A percentile compares a stretch with the other conserved stretches of the same genome.
Conservation (phyloP, 2,888 invertebrate genomes). For the Aporophyla lueneburgensis region DNA sequence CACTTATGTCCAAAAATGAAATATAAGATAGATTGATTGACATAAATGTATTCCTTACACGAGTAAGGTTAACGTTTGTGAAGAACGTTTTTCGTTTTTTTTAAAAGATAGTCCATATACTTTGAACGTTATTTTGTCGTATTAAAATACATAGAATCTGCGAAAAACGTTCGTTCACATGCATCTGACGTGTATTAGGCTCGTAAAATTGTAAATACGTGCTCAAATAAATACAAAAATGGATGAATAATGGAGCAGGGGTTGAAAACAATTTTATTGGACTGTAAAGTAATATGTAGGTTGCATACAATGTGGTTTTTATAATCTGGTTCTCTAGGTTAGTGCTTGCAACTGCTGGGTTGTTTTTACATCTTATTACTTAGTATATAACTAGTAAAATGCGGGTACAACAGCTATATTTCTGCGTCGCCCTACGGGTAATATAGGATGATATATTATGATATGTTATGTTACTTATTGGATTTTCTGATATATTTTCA, state of each 20-base stretch:
- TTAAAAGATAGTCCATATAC: slow-evolving; percentile 6
- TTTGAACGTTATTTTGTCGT: slow-evolving; percentile 14
- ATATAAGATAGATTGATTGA: not conserved
- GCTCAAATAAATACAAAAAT: slow-evolving; percentile 41
- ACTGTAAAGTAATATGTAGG: slow-evolving; percentile 16
- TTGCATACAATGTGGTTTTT: slow-evolving; percentile 24
- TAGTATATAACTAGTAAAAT: no score
- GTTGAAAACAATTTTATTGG: slow-evolving; percentile 27
- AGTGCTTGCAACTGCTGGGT: not conserved
- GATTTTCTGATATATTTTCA: not conserved
- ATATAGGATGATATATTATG: no score
- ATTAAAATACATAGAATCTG: slow-evolving; percentile 25
- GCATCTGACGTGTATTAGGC: slow-evolving; percentile 36
- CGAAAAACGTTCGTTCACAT: slow-evolving; percentile 18
- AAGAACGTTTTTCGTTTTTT: slow-evolving; percentile 7
- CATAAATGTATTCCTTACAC: not conserved
- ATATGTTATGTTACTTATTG: no score
- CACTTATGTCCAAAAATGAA: not conserved
- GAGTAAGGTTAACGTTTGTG: no score
- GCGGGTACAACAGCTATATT: no score
- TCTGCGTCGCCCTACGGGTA: no score
- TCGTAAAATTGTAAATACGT: slow-evolving; percentile 50
- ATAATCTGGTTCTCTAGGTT: slow-evolving; percentile 4
- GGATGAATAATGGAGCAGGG: slow-evolving; percentile 32
- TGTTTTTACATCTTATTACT: not conserved